A percentile compares a stretch with the other conserved stretches of the same genome.
Evolutionary conservation across 1,140 invertebrate species (phyloP).

Genomic region (Cataglyphis hispanica): DNA sequence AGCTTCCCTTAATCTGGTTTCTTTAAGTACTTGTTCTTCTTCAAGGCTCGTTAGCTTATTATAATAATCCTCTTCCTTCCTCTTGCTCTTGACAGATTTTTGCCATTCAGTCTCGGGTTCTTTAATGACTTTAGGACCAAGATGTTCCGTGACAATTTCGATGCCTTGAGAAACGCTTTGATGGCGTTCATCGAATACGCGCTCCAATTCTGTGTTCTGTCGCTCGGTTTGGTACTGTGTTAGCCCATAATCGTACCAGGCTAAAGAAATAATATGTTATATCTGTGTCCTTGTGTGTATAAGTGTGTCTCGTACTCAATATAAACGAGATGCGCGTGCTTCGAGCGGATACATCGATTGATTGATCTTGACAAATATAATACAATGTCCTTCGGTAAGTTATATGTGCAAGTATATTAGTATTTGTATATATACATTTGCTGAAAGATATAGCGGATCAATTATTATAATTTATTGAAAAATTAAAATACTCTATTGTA

Average conservation of each 20-base stretch:
- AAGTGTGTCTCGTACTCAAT: not conserved
- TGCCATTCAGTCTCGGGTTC: conserved; percentile 94
- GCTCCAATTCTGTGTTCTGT: conserved; percentile 94
- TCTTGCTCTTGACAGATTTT: conserved; percentile 92
- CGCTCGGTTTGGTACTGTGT: conserved; percentile 94
- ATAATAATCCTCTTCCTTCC: conserved; percentile 94
- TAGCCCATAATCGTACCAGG: conserved; percentile 96
- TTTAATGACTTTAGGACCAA: conserved; percentile 90
- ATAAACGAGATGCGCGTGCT: conserved; percentile 61
- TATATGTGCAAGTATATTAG: conserved; percentile 2
- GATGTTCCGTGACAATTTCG: conserved; percentile 88
- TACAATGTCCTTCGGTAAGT: conserved; percentile 1
- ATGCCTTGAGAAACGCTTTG: conserved; percentile 89
- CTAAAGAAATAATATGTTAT: conserved; percentile 87
- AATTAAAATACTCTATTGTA: not conserved
- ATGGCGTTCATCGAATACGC: conserved; percentile 94
- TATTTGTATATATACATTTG: not conserved
- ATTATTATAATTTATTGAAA: conserved; percentile 17
- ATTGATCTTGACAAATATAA: conserved; percentile 3
- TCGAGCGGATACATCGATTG: conserved; percentile 34
- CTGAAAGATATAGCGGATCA: not conserved
- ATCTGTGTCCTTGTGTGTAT: not conserved
- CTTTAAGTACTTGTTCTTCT: conserved; percentile 94
- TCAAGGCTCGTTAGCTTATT: conserved; percentile 93
- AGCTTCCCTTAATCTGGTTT: conserved; percentile 91